Conservation (phyloP, 2,113 vertebrate species). For the Formicarius rufipectus region DNA sequence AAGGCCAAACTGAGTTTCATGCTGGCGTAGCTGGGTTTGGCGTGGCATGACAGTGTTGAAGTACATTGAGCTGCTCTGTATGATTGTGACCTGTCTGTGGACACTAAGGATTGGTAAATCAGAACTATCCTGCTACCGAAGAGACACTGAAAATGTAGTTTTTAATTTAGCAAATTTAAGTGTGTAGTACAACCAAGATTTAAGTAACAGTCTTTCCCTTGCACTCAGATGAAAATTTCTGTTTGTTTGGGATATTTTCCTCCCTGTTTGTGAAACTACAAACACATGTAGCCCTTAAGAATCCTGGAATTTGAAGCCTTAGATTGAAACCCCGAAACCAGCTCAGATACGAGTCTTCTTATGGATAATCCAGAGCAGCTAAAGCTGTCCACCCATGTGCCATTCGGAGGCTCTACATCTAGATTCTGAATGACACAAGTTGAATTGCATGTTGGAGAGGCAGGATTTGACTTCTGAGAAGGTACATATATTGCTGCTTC, state of each 20-base stretch:
- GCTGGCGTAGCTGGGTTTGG: not conserved
- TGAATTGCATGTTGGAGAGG: not conserved
- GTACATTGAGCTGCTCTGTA: accelerated
- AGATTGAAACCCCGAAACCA: not conserved
- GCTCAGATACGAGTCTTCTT: not conserved
- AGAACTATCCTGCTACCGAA: not conserved
- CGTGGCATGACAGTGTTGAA: too few relatives aligned
- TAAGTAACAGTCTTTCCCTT: not conserved
- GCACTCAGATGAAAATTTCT: not conserved
- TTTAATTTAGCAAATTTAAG: not conserved
- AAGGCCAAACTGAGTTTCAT: not conserved
- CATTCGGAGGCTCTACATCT: not conserved
- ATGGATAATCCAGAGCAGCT: not conserved
- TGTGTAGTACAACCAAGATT: not conserved
- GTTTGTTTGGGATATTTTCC: not conserved
- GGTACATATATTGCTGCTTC: not conserved
- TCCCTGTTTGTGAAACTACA: not conserved
- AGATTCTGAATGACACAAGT: not conserved
- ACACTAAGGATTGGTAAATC: not conserved
- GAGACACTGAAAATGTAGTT: not conserved
- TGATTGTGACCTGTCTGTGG: not conserved
- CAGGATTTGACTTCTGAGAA: not conserved
- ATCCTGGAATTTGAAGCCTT: not conserved
- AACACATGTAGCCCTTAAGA: not conserved
- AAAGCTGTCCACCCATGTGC: not conserved